A percentile compares a stretch with the other conserved stretches of the same genome.
Evolutionary conservation across 2,797 vertebrate species (phyloP).

Genomic region (Microctenopoma lineatum): DNA sequence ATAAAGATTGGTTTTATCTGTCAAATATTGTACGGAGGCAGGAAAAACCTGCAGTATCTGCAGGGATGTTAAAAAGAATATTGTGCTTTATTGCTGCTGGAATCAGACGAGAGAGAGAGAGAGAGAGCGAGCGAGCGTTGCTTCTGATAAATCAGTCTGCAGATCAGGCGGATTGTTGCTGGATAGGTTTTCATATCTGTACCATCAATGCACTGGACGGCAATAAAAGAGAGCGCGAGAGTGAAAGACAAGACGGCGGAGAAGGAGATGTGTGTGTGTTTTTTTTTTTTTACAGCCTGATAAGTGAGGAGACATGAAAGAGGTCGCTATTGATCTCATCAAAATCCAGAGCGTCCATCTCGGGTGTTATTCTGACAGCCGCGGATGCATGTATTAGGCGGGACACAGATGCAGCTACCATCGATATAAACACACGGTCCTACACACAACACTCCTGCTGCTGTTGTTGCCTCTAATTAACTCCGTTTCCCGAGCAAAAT

Average conservation of each 20-base stretch:
- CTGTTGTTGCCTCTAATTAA: constrained; percentile 74
- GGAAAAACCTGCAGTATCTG: constrained; percentile 37
- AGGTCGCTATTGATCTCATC: constrained; percentile 55
- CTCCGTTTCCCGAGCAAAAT: constrained; percentile 70
- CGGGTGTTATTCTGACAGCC: constrained; percentile 40
- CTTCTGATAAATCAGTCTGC: constrained; percentile 59
- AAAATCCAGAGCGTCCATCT: constrained; percentile 38
- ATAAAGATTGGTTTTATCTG: constrained; percentile 72
- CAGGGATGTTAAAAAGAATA: constrained; percentile 65
- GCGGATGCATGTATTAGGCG: constrained; percentile 9
- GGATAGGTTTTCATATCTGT: constrained; percentile 72
- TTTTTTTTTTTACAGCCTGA: constrained; percentile 26
- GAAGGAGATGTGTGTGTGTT: constrained; percentile 17
- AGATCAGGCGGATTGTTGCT: constrained; percentile 62
- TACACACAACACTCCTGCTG: constrained; percentile 2
- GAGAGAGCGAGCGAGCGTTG: constrained; percentile 32
- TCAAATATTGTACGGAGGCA: constrained; percentile 58
- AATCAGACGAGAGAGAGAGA: constrained; percentile 69
- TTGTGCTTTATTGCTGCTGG: constrained; percentile 65
- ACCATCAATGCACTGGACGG: constrained; percentile 68
- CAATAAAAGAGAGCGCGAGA: constrained; percentile 55
- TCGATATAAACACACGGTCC: constrained; percentile 14
- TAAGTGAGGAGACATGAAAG: constrained; percentile 61
- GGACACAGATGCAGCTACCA: constrained; percentile 29
- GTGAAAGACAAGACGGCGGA: constrained; percentile 21